Evolutionary conservation across 2,888 invertebrate genomes (phyloP).

Genomic region (Nemotelus nigrinus): DNA sequence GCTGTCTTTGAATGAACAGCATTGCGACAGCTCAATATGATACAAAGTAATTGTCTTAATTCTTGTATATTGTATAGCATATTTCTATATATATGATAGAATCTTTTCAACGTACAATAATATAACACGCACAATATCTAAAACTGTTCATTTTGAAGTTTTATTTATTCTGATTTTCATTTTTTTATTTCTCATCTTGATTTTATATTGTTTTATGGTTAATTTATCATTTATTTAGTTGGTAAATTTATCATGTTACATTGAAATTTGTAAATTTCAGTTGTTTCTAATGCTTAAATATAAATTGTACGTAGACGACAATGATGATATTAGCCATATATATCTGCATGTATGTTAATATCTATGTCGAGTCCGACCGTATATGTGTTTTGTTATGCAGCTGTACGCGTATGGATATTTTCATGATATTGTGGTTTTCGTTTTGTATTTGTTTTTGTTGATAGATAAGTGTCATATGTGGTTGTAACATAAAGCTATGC

Average conservation of each 20-base stretch:
- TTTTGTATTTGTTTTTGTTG: no score
- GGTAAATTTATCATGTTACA: constrained; percentile 9
- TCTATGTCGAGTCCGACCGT: not conserved
- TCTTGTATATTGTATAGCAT: constrained; percentile 40
- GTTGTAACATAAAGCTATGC: not conserved
- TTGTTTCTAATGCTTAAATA: constrained; percentile 26
- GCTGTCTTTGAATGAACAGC: not conserved
- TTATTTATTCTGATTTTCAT: constrained; percentile 46
- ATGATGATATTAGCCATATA: constrained; percentile 15
- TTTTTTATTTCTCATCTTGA: constrained; percentile 44
- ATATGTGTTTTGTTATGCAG: not conserved
- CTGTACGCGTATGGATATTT: not conserved
- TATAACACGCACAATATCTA: constrained; percentile 44
- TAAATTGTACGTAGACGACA: constrained; percentile 40
- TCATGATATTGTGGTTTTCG: no score
- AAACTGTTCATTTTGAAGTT: constrained; percentile 39
- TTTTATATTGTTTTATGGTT: constrained; percentile 45
- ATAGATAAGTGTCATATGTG: no score
- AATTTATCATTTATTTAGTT: constrained; percentile 48
- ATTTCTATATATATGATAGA: constrained; percentile 43
- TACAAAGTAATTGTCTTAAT: constrained; percentile 37
- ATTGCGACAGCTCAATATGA: not conserved
- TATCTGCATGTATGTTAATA: constrained; percentile 3
- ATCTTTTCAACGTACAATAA: constrained; percentile 45
- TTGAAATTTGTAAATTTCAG: constrained; percentile 23